A percentile compares a stretch with the other conserved stretches of the same genome.
Conservation (phyloP, 2,113 vertebrate species). For the Brachypodius melanocephalos region DNA sequence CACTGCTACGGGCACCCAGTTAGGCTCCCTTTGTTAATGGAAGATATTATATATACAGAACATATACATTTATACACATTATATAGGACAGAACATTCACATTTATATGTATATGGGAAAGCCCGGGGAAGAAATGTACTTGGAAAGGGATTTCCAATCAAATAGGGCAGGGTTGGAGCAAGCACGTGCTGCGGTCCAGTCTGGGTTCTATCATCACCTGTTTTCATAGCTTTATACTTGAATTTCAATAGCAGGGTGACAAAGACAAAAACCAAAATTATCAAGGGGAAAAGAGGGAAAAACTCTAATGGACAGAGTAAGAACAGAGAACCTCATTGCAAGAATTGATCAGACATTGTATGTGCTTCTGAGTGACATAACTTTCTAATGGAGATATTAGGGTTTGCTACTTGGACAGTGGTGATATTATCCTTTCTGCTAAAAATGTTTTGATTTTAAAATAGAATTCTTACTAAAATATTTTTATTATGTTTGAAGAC, state of each 20-base stretch:
- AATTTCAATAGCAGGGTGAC: background rate
- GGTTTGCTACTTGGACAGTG: background rate
- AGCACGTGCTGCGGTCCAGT: background rate
- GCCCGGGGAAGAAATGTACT: background rate
- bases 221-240: background rate
- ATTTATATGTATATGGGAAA: background rate
- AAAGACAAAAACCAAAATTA: background rate
- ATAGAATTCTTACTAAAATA: background rate
- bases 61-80: background rate
- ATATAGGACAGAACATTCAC: background rate
- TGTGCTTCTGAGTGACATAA: background rate
- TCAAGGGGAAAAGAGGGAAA: background rate
- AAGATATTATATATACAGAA: background rate
- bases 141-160: background rate
- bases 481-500: background rate
- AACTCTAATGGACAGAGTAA: background rate
- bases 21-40: background rate
- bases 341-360: background rate
- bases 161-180: rapidly evolving
- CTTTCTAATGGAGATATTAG: rapidly evolving
- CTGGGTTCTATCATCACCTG: background rate
- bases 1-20: background rate
- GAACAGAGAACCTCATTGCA: background rate
- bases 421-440: background rate
- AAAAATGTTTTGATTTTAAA: background rate